A percentile compares a stretch with the other conserved stretches of the same genome.
Evolutionary conservation across 2,888 invertebrate species (phyloP).

Genomic region (Leptothorax acervorum): DNA sequence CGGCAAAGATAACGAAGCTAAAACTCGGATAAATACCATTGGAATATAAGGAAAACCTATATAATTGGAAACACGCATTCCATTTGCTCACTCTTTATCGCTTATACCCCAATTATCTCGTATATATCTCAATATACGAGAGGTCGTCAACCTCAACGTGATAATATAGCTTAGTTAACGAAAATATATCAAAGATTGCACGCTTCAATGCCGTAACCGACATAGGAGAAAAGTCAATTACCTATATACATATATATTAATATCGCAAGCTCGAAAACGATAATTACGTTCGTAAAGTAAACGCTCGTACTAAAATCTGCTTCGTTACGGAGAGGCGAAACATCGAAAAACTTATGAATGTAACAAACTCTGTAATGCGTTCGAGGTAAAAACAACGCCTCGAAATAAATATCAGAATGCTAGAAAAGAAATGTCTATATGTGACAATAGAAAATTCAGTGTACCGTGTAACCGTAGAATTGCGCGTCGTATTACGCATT

Average conservation of each 20-base stretch:
- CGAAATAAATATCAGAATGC: conserved; percentile 15
- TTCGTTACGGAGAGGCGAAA: neutral
- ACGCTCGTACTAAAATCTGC: conserved; percentile 11
- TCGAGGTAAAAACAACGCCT: neutral
- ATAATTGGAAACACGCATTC: conserved; percentile 25
- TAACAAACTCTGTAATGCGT: conserved; percentile 5
- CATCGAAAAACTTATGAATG: conserved; percentile 16
- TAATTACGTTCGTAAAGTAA: conserved; percentile 1
- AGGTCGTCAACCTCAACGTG: neutral
- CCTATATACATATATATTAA: conserved; percentile 12
- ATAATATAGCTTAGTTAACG: neutral
- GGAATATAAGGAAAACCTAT: neutral
- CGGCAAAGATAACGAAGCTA: neutral
- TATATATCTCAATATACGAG: too few species aligned
- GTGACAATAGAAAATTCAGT: neutral
- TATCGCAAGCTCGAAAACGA: conserved; percentile 11
- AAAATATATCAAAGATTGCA: conserved; percentile 21
- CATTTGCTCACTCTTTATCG: neutral
- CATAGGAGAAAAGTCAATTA: conserved; percentile 21
- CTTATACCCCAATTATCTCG: conserved; percentile 21
- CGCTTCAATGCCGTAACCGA: neutral
- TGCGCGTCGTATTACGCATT: neutral
- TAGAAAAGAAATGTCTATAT: neutral
- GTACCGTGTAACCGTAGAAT: neutral
- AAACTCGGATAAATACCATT: conserved; percentile 1